Evolutionary conservation across 2,113 vertebrate species (phyloP).

Genomic region (Cyprinodon variegatus): DNA sequence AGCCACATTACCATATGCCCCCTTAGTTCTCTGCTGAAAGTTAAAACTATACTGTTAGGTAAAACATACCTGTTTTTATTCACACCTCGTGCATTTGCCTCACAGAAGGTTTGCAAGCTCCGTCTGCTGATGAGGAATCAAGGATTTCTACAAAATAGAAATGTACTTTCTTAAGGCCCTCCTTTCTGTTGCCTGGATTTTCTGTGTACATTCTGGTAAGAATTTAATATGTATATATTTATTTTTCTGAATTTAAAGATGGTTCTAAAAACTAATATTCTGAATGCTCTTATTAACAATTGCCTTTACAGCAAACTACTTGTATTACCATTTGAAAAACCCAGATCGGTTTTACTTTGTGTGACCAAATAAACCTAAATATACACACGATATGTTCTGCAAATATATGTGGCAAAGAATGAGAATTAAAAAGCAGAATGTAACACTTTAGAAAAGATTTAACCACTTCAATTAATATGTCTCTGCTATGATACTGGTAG

Average conservation of each 20-base stretch:
- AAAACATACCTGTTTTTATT: background rate
- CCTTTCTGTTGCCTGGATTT: conserved; percentile 31
- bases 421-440: background rate
- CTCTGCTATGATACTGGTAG: background rate
- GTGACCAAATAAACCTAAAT: background rate
- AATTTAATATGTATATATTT: background rate
- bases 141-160: conserved; percentile 6
- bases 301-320: background rate
- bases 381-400: background rate
- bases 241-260: background rate
- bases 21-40: conserved; percentile 9
- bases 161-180: conserved; percentile 52
- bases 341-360: background rate
- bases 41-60: background rate
- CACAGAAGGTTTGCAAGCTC: conserved; percentile 1
- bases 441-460: background rate
- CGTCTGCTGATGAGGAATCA: conserved; percentile 28
- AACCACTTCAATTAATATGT: background rate
- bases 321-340: background rate
- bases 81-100: background rate
- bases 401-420: background rate
- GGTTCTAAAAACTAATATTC: background rate
- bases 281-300: background rate
- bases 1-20: conserved; percentile 16
- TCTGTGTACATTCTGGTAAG: conserved; percentile 52